phyloP scores from a whole-genome alignment of 2,888 invertebrate genomes.

The Pycnomerus fuliginosus region DNA sequence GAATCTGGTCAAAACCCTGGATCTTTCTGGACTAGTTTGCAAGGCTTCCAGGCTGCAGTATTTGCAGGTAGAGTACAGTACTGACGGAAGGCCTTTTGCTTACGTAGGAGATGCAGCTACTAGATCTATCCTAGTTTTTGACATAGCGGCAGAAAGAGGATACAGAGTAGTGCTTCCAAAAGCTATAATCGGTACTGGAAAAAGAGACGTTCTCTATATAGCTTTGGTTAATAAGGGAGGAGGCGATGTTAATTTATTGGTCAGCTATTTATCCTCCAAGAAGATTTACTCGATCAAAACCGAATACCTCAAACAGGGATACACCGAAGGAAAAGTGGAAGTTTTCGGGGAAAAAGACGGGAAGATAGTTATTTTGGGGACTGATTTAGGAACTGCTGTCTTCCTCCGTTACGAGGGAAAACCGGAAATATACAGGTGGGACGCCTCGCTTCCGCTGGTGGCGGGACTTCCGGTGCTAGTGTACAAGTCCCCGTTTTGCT shows the following conservation, averaged over 20 bases:
- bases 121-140: constrained; percentile 67
- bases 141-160: constrained; percentile 61
- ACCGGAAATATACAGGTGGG: constrained; percentile 62
- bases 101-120: constrained; percentile 71
- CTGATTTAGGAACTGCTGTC: constrained; percentile 61
- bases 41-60: constrained; percentile 67
- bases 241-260: constrained; percentile 59
- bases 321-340: constrained; percentile 54
- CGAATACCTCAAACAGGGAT: constrained; percentile 61
- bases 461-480: constrained; percentile 56
- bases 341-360: constrained; percentile 61
- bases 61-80: constrained; percentile 65
- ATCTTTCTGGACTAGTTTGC: constrained; percentile 60
- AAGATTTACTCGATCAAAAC: constrained; percentile 66
- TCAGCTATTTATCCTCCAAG: constrained; percentile 65
- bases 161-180: constrained; percentile 65
- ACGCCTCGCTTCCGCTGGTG: constrained; percentile 53
- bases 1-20: constrained; percentile 63
- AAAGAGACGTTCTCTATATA: constrained; percentile 66
- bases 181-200: constrained; percentile 56
- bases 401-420: constrained; percentile 62
- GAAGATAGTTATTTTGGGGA: constrained; percentile 63
- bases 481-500: constrained; percentile 56
- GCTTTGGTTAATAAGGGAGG: constrained; percentile 61
- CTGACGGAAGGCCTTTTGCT: constrained; percentile 62